Evolutionary conservation across 2,888 invertebrate genomes (phyloP).

Genomic region (Tinea pellionella): DNA sequence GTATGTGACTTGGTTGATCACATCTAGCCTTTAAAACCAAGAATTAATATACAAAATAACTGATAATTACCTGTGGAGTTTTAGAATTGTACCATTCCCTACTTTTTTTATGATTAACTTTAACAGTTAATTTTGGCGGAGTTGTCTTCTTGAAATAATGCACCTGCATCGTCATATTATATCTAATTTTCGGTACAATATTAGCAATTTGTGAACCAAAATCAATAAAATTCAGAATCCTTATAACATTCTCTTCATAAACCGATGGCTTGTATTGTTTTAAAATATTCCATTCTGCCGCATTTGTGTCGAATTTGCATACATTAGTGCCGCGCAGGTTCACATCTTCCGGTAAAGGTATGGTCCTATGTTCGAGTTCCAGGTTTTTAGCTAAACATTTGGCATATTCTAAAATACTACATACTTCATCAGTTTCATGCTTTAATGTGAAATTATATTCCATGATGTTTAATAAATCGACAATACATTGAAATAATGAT

Average conservation of each 20-base stretch:
- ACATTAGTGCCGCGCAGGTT: conserved; percentile 77
- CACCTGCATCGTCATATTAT: conserved; percentile 65
- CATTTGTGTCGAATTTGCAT: conserved; percentile 74
- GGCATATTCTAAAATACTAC: conserved; percentile 39
- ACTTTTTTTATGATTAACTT: conserved; percentile 48
- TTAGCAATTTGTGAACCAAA: conserved; percentile 81
- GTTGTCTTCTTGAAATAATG: conserved; percentile 49
- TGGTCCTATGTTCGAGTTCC: conserved; percentile 69
- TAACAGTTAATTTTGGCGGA: conserved; percentile 41
- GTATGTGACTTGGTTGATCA: too few species aligned
- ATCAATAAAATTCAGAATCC: conserved; percentile 81
- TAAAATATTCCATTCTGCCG: conserved; percentile 77
- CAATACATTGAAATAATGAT: conserved; percentile 82
- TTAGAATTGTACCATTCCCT: conserved; percentile 61
- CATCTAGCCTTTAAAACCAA: too few species aligned
- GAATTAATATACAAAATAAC: too few species aligned
- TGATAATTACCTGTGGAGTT: conserved; percentile 10
- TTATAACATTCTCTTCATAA: conserved; percentile 79
- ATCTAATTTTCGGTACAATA: conserved; percentile 75
- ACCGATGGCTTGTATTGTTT: conserved; percentile 63
- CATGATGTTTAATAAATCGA: conserved; percentile 83
- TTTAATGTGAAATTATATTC: conserved; percentile 72
- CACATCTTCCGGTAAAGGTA: conserved; percentile 82
- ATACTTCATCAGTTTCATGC: conserved; percentile 25
- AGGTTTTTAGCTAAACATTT: conserved; percentile 54